Conservation (phyloP, 2,888 invertebrate species). For the Eupithecia exiguata region DNA sequence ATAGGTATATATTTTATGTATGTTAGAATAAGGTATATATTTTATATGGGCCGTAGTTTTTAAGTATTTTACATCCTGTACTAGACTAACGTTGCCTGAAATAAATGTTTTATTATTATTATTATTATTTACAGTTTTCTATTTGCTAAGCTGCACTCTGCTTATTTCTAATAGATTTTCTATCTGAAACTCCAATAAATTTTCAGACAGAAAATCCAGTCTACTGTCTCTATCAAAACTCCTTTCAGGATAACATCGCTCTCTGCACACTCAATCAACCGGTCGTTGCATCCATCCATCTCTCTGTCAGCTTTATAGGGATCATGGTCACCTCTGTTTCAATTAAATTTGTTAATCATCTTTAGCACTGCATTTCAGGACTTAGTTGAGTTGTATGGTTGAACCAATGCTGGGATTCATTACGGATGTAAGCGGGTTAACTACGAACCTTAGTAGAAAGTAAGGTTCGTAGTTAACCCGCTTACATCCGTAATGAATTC, state of each 20-base stretch:
- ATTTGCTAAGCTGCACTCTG: not conserved
- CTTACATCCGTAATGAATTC: no score
- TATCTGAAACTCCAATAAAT: no score
- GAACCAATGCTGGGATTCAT: not conserved
- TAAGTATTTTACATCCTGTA: no score
- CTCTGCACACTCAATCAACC: conserved; percentile 61
- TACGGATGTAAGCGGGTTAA: no score
- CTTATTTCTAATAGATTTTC: not conserved
- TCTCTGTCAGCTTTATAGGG: conserved; percentile 34
- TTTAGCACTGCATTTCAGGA: conserved; percentile 3
- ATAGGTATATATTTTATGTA: no score
- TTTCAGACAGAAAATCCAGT: no score
- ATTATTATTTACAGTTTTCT: not conserved
- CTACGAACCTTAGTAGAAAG: no score
- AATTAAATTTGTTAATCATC: not conserved
- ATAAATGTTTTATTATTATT: no score
- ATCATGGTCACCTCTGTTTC: conserved; percentile 11
- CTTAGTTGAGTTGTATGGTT: not conserved
- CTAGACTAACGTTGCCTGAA: no score
- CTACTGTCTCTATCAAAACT: not conserved
- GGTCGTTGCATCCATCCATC: conserved; percentile 74
- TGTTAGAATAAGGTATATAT: no score
- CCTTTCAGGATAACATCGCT: not conserved
- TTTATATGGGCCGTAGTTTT: no score
- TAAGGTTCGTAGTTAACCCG: no score